These are phyloP conservation scores for Rhinogobius similis DNA, from an alignment of 2,113 vertebrate genomes.

Conservation along the genomic window DNA sequence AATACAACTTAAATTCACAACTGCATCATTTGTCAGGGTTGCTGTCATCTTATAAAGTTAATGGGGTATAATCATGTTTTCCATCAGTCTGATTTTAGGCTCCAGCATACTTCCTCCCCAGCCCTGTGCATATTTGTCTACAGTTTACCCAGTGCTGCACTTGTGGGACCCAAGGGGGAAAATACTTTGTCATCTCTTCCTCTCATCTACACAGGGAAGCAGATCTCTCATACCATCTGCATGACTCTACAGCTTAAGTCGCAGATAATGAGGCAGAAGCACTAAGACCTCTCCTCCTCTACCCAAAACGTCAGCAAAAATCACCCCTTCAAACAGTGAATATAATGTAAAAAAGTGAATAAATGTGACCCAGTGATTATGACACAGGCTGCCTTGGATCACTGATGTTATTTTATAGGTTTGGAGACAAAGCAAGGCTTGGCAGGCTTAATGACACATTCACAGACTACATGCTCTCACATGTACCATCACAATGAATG, in stretches of 20 bases:
- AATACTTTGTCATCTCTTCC: conserved; percentile 70
- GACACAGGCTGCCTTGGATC: conserved; percentile 25
- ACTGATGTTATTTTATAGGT: conserved; percentile 41
- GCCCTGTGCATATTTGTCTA: conserved; percentile 53
- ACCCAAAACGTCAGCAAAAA: neutral
- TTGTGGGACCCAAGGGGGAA: conserved; percentile 45
- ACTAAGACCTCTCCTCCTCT: conserved; percentile 16
- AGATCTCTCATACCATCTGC: conserved; percentile 75
- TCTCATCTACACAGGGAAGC: conserved; percentile 61
- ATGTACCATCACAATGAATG: conserved; percentile 23
- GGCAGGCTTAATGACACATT: conserved; percentile 29
- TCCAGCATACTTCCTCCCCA: conserved; percentile 53
- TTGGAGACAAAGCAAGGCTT: conserved; percentile 41
- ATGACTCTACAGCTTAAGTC: conserved; percentile 52
- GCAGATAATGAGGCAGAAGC: conserved; percentile 26
- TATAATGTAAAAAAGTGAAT: conserved; percentile 4
- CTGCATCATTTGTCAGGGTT: conserved; percentile 27
- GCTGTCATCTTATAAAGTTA: conserved; percentile 23
- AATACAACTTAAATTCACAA: conserved; percentile 6
- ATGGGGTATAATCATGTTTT: conserved; percentile 30
- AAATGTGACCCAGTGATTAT: conserved; percentile 25
- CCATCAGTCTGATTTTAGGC: conserved; percentile 42
- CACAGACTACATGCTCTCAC: conserved; percentile 24
- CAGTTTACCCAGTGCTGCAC: conserved; percentile 38
- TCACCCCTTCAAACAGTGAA: neutral